Percentiles rank a stretch among this genome's conserved stretches.
phyloP scores from a whole-genome alignment of 2,797 vertebrate genomes.

The Gymnopithys bicolor region DNA sequence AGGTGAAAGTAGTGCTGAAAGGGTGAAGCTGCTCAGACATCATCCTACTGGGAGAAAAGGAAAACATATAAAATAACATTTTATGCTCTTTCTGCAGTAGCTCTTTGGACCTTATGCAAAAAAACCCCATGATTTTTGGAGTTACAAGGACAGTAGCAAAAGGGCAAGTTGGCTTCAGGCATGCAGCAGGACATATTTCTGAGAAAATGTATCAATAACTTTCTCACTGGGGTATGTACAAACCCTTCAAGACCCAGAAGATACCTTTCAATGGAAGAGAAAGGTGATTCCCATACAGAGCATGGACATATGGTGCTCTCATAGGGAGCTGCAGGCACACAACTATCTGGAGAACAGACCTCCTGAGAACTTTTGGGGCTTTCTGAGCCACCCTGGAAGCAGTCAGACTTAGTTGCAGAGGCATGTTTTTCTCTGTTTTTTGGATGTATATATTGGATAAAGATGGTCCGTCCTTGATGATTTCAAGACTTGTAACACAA shows the following conservation, averaged over 20 bases:
- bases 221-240: not conserved
- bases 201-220: not conserved
- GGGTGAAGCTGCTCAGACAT: not conserved
- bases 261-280: not conserved
- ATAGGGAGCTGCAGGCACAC: not conserved
- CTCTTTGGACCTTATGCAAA: not conserved
- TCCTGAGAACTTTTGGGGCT: rapidly evolving
- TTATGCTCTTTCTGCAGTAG: not conserved
- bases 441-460: not conserved
- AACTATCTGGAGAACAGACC: not conserved
- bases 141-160: not conserved
- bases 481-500: not conserved
- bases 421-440: not conserved
- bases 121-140: not conserved
- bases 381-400: not conserved
- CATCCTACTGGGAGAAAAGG: not conserved
- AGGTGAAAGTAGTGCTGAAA: not conserved
- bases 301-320: not conserved
- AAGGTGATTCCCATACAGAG: not conserved
- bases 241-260: not conserved
- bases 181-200: not conserved
- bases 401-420: not conserved
- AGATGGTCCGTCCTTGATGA: not conserved
- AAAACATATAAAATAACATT: not conserved
- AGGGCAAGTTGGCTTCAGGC: rapidly evolving